Evolutionary conservation across 2,888 invertebrate genomes (phyloP).

Genomic region (Encarsia formosa): DNA sequence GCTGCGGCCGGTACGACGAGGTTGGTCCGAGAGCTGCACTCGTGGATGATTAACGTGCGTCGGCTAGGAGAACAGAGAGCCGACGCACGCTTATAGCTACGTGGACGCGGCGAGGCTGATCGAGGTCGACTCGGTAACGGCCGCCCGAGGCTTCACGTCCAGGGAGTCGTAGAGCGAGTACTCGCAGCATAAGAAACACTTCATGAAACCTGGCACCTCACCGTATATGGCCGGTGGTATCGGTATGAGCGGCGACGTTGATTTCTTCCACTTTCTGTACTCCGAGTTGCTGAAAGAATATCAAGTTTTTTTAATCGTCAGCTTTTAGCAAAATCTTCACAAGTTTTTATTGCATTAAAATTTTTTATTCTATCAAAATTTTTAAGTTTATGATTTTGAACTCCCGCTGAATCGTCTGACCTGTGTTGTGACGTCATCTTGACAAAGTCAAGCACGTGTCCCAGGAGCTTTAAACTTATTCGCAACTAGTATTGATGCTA

Average conservation of each 20-base stretch:
- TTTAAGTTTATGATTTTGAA: no score
- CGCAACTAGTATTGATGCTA: no score
- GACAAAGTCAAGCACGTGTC: no score
- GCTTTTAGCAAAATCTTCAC: no score
- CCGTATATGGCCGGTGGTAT: slow-evolving; percentile 82
- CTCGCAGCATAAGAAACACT: slow-evolving; percentile 82
- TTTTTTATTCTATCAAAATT: no score
- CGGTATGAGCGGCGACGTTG: slow-evolving; percentile 85
- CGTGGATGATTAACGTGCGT: slow-evolving; percentile 23
- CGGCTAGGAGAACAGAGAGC: slow-evolving; percentile 32
- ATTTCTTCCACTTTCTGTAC: slow-evolving; percentile 82
- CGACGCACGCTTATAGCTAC: slow-evolving; percentile 63
- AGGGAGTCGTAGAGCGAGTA: slow-evolving; percentile 81
- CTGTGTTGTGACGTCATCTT: no score
- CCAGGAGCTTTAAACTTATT: no score
- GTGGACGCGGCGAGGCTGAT: slow-evolving; percentile 68
- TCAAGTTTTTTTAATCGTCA: no score
- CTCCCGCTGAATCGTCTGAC: not conserved
- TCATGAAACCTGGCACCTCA: slow-evolving; percentile 79
- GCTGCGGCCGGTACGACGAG: no score
- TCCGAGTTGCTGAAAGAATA: slow-evolving; percentile 70
- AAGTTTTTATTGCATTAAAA: no score
- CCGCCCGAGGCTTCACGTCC: slow-evolving; percentile 62
- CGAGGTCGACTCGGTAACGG: slow-evolving; percentile 68
- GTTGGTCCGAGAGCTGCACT: slow-evolving; percentile 19